A percentile compares a stretch with the other conserved stretches of the same genome.
Conservation (phyloP, 1,140 invertebrate genomes). For the Procambarus virginalis region DNA sequence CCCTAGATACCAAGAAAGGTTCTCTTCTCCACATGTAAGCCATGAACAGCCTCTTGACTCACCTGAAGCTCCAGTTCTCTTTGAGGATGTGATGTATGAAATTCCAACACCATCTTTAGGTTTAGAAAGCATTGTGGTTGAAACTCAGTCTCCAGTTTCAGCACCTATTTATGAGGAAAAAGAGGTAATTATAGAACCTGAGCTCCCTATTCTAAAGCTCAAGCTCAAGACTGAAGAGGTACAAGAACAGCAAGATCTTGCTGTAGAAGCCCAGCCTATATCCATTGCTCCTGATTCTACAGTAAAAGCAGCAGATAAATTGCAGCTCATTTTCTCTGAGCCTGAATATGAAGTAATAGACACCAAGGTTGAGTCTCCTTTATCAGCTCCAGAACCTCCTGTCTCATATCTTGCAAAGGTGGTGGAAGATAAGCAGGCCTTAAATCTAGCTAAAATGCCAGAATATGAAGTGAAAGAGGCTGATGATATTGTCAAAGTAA, state of each 20-base stretch:
- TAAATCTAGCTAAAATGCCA: neutral
- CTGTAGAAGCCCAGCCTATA: neutral
- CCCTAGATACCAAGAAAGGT: conserved; percentile 11
- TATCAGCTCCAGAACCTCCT: neutral
- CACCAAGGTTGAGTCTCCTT: neutral
- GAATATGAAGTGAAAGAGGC: neutral
- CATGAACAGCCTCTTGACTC: conserved; percentile 6
- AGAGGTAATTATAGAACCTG: conserved; percentile 8
- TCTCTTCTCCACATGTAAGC: neutral
- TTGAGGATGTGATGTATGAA: conserved; percentile 24
- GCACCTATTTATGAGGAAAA: conserved; percentile 31
- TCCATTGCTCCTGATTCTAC: neutral
- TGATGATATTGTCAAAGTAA: conserved; percentile 10
- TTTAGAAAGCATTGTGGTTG: conserved; percentile 1
- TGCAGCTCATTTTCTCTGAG: neutral
- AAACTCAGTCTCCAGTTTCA: conserved; percentile 2
- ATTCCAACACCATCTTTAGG: neutral
- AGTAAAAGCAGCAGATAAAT: neutral
- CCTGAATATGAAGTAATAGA: conserved; percentile 14
- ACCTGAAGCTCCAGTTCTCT: neutral
- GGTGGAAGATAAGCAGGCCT: neutral
- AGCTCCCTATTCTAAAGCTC: neutral
- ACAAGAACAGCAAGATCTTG: neutral
- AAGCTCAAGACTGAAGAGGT: neutral
- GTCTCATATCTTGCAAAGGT: no score